Percentiles rank a stretch among this genome's conserved stretches.
phyloP scores from a whole-genome alignment of 2,888 invertebrate genomes.

The Leucoptera coffeella region DNA sequence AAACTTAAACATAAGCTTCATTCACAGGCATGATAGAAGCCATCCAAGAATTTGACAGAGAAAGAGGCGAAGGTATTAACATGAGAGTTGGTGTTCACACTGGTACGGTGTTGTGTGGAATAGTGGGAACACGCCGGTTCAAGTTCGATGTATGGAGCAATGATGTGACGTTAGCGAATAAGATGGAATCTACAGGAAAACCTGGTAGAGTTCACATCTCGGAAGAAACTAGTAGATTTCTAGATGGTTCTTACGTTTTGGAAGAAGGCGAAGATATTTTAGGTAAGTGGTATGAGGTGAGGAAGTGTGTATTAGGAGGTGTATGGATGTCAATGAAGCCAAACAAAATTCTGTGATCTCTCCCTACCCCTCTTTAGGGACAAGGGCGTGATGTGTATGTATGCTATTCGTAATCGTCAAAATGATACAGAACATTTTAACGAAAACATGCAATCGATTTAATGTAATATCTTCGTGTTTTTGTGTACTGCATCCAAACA shows the following conservation, averaged over 20 bases:
- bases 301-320: background rate
- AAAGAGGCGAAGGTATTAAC: constrained; percentile 83
- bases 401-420: no score
- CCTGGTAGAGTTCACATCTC: constrained; percentile 91
- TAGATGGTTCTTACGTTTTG: constrained; percentile 74
- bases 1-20: no score
- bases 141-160: constrained; percentile 99
- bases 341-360: no score
- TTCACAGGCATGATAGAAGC: constrained; percentile 85
- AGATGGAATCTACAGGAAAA: constrained; percentile 89
- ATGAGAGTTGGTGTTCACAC: constrained; percentile 98
- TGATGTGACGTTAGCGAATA: constrained; percentile 92
- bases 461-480: no score
- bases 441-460: no score
- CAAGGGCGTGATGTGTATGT: no score
- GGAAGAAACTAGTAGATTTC: constrained; percentile 75
- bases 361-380: no score
- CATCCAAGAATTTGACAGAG: constrained; percentile 86
- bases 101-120: constrained; percentile 90
- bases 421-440: no score
- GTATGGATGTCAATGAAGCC: no score
- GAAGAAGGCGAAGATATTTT: constrained; percentile 79
- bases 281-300: constrained; percentile 46
- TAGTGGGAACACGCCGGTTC: constrained; percentile 90
- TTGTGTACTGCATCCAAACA: no score